Percentiles rank a stretch among this genome's conserved stretches.
Conservation (phyloP, 2,113 vertebrate species). For the Plectropomus leopardus region DNA sequence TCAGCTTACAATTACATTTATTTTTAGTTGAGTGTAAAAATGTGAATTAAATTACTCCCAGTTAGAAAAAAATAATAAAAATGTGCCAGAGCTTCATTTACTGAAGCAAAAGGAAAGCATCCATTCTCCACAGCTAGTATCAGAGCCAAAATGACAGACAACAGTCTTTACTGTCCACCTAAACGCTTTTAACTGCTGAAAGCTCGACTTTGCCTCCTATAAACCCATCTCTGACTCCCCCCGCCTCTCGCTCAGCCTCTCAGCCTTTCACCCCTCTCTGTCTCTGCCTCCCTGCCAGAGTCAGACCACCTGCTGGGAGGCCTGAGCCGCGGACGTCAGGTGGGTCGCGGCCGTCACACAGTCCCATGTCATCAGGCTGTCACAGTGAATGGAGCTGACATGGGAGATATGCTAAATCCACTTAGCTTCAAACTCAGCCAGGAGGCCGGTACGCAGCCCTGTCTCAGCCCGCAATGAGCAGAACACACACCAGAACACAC, state of each 20-base stretch:
- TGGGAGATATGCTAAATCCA: slow-evolving; percentile 85
- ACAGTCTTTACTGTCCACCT: background rate
- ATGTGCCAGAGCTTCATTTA: background rate
- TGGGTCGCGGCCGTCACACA: slow-evolving; percentile 75
- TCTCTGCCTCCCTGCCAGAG: slow-evolving; percentile 14
- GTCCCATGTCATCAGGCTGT: slow-evolving; percentile 82
- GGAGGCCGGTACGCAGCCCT: slow-evolving; percentile 54
- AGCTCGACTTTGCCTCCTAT: slow-evolving; percentile 20
- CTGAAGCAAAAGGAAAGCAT: too few relatives aligned
- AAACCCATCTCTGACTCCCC: background rate
- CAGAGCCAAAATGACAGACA: background rate
- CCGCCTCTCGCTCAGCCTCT: background rate
- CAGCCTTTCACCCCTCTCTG: background rate
- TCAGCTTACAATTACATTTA: slow-evolving; percentile 9
- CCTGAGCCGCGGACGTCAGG: slow-evolving; percentile 71
- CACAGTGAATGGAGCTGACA: slow-evolving; percentile 80
- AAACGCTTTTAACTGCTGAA: slow-evolving; percentile 1
- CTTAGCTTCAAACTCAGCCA: slow-evolving; percentile 83
- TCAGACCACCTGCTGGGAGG: slow-evolving; percentile 77
- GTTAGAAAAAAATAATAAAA: background rate
- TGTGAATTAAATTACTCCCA: background rate
- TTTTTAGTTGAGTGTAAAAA: slow-evolving; percentile 14
- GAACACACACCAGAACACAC: slow-evolving; percentile 38
- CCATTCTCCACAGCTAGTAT: too few relatives aligned
- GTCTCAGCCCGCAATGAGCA: slow-evolving; percentile 45